Evolutionary conservation across 2,113 vertebrate species (phyloP), one percentile per base, ranked within the genome.

Genomic region (Calyptommatus sinebrachiatus): DNA sequence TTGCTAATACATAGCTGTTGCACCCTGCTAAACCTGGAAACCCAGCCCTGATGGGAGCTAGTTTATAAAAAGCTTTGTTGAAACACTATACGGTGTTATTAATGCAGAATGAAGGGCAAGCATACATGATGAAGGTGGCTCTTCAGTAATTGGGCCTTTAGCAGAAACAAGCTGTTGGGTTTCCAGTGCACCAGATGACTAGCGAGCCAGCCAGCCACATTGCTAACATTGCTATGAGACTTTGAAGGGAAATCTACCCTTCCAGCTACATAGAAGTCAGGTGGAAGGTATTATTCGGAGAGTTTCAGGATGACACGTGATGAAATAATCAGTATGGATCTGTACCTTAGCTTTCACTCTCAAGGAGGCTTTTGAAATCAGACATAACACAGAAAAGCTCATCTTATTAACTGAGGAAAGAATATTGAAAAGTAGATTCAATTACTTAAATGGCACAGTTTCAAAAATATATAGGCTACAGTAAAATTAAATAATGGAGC

Each of bases 131-230:
- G 88, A 89, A 89, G 88, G 71, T 81, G 81, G 68, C 66, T 73
- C 65, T 83, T 71, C 76, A 89, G 85, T 90, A 88, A 89, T 74
- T 86, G 88, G 87, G 87, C 90, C 87, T 57, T 87, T 71, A 87
- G 85, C 84, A 89, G 88, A 88, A 88, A 87, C 82, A 81, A 89
- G 83, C 89, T 85, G 83, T 87, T 86, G 84, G 85, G 85, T 90
- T 90, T 89, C 82, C 73, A 88, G 89, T 77, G 84, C 83, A 88
- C 86, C 92, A 90, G 87, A 88, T 93, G 91, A 92, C 89, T 87
- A 89, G 84, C 83, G 84, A 90, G 79, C 83, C 87, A n/a, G 88
- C 86, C 53, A 57, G 53, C 84, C 84, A 87, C 82, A 88, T 80
- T 89, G 73, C 31, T 82, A 73, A 76, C 79, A 68, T 73, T 73